Conservation (phyloP, 2,797 vertebrate species). For the Coregonus suidteri region DNA sequence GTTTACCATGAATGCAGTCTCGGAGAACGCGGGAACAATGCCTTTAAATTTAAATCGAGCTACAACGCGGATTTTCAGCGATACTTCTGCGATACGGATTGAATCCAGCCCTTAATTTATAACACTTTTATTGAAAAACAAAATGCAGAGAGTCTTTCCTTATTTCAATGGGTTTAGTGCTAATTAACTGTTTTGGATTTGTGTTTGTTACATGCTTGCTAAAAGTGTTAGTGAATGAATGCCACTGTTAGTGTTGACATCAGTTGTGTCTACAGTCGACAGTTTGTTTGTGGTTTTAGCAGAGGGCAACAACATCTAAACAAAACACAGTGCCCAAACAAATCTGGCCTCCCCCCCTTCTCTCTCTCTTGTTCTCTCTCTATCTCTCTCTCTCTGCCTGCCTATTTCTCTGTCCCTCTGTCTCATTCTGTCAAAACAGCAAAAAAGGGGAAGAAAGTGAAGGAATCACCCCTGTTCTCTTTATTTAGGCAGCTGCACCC, state of each 20-base stretch:
- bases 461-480: neutral
- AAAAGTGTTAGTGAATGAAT: too few relatives aligned
- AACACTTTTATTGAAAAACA: too few relatives aligned
- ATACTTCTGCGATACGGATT: too few relatives aligned
- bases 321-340: conserved; percentile 36
- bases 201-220: too few relatives aligned
- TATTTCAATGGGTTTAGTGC: too few relatives aligned
- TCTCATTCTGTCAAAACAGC: conserved; percentile 4
- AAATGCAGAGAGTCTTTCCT: too few relatives aligned
- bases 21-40: too few relatives aligned
- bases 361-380: neutral
- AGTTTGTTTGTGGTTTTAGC: conserved; percentile 1
- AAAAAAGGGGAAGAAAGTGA: neutral
- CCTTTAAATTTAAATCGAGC: too few relatives aligned
- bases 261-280: neutral
- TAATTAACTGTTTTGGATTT: too few relatives aligned
- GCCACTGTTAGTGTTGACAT: neutral
- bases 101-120: too few relatives aligned
- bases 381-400: conserved; percentile 2
- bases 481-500: neutral
- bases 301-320: conserved; percentile 41
- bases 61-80: neutral
- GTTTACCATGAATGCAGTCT: too few relatives aligned
- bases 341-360: neutral
- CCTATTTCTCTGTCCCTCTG: conserved; percentile 55